These are phyloP conservation scores for Halichoeres trimaculatus DNA, from an alignment of 2,113 vertebrate species.

Conservation along the genomic window DNA sequence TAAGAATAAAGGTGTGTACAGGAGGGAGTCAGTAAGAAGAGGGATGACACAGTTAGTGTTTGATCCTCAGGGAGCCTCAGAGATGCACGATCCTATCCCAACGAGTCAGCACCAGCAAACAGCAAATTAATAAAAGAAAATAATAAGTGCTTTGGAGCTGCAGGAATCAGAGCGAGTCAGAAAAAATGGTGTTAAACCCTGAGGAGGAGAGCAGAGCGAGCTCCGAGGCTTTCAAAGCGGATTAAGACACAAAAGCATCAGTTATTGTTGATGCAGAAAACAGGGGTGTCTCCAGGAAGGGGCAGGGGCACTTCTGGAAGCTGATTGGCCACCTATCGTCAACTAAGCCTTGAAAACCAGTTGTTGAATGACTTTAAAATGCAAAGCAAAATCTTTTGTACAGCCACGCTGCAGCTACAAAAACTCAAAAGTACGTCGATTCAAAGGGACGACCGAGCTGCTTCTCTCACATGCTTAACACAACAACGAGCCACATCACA, in stretches of 20 bases:
- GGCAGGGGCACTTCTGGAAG: not conserved
- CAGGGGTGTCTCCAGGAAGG: not conserved
- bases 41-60: conserved; percentile 23
- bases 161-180: conserved; percentile 12
- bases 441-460: no score
- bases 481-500: no score
- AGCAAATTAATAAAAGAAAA: conserved; percentile 33
- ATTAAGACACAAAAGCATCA: conserved; percentile 1
- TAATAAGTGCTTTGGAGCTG: conserved; percentile 1
- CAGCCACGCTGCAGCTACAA: no score
- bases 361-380: not conserved
- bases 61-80: conserved; percentile 22
- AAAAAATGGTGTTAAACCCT: not conserved
- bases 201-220: not conserved
- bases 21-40: not conserved
- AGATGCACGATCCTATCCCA: conserved; percentile 8
- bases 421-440: no score
- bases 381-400: no score
- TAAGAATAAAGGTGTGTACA: conserved; percentile 1
- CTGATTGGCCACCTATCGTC: not conserved
- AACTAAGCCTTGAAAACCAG: not conserved
- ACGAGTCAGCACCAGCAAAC: conserved; percentile 36
- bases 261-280: conserved; percentile 1
- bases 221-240: not conserved
- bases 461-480: not conserved